Evolutionary conservation across 2,797 vertebrate species (phyloP), one percentile per base, ranked within the genome.

Genomic region (Molothrus aeneus): DNA sequence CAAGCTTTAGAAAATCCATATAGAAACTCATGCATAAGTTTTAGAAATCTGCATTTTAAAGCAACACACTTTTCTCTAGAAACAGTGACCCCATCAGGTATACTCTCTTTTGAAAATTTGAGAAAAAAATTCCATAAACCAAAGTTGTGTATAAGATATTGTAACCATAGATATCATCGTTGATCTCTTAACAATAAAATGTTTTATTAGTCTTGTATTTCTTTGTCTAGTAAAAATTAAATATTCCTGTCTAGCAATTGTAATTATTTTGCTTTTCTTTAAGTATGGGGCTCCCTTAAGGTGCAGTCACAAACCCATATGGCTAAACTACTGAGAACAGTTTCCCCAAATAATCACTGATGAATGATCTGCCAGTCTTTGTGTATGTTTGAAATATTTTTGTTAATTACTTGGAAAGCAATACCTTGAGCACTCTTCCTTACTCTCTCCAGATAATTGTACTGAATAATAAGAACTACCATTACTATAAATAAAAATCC

Each of bases 401-500:
- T 88, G 85, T 96, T 96, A 95, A 94, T 97, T 94, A 93, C 77
- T 79, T 80, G 83, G 85, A 93, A 92, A 92, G 80, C 48, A 92
- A 64, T 53, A 96, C 78, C 88, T 97, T 92, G 86, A 94, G 57
- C 78, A 72, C 7, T 86, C 48, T 82, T 82, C 71, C 57, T 59
- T 88, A 79, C 66, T 81, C 42, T 74, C 83, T 90, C 90, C 38
- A 82, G 86, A 87, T 94, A 89, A 80, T 89, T 92, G 36, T 50
- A 54, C n/a, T 69, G 80, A 86, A 88, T 91, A 93, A 94, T 84
- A 91, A 86, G 36, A 88, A 86, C 13, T 56, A 71, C 16, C 50
- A 68, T 43, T 86, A 87, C 80, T 92, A 82, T 85, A 95, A 97
- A 96, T 90, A 96, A 95, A 97, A 96, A 74, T 82, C 57, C 18